These are phyloP conservation scores for Ypsolopha scabrella DNA, from an alignment of 2,888 invertebrate genomes.

Conservation along the genomic window DNA sequence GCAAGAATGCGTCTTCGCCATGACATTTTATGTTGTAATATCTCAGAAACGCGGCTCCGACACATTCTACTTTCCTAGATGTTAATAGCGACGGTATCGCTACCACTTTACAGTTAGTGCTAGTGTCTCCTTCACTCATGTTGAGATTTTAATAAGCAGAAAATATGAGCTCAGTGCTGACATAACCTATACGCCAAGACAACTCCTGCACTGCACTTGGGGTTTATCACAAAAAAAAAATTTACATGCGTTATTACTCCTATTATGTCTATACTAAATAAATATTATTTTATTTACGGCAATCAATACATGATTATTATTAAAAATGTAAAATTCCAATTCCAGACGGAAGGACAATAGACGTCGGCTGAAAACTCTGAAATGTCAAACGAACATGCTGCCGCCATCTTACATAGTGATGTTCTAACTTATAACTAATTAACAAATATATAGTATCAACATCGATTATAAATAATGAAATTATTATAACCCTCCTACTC, in stretches of 20 bases:
- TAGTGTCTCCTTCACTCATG: constrained; percentile 51
- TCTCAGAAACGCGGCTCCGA: constrained; percentile 58
- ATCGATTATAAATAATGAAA: too few relatives aligned
- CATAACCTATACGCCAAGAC: constrained; percentile 54
- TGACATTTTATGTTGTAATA: constrained; percentile 63
- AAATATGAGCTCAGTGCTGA: constrained; percentile 44
- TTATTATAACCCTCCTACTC: too few relatives aligned
- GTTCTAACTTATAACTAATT: background rate
- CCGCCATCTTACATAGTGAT: constrained; percentile 2
- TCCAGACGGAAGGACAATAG: background rate
- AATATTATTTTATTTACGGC: background rate
- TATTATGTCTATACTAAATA: background rate
- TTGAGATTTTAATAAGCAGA: constrained; percentile 27
- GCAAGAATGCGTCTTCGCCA: constrained; percentile 53
- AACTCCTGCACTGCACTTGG: constrained; percentile 16
- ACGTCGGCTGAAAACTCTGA: background rate
- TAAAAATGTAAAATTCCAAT: background rate
- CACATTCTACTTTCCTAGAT: constrained; percentile 61
- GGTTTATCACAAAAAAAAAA: background rate
- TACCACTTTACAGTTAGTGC: constrained; percentile 34
- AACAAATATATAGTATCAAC: background rate
- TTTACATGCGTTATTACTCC: background rate
- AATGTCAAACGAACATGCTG: constrained; percentile 3
- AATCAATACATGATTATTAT: background rate
- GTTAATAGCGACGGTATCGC: constrained; percentile 41